Base-by-base conservation (phyloP, 2,797 vertebrate genomes). In the Benthosema pterotum region DNA sequence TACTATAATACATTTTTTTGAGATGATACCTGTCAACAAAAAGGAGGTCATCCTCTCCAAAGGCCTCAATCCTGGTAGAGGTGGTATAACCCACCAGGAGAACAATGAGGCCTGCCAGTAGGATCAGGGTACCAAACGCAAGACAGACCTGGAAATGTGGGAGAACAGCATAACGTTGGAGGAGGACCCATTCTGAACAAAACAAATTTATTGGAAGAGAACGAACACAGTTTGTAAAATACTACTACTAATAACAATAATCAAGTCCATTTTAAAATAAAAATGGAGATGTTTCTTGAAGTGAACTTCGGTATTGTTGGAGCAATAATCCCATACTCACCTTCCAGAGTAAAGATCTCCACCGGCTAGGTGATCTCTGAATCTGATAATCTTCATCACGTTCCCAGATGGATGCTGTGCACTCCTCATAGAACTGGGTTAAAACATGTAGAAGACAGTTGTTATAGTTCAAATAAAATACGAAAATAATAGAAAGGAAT, bases 311-410 rank as follows among this genome's bases (percentile, higher is more conserved):
- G 47, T 49, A 13, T 18, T 18, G 50, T 52, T 52, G 11, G 15
- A 18, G 5, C 7, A 15, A 11, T n/a, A n/a, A n/a, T n/a, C 1
- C 9, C 16, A 11, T 46, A 19, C 76, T 84, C 51, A 99, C 97
- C 96, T 99, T 99, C 97, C 97, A 99, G 94, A 98, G 93, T 22
- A 94, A 88, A 89, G 96, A 97, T 95, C 95, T 98, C 96, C 97
- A 98, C 93, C 94, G 92, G 84, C 92, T 96, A 8, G 96, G 96
- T 57, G 96, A 98, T 94, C 95, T 97, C 96, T 98, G 97, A 87
- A 96, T 97, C 95, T 98, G 97, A 94, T 98, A 98, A 93, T 98
- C 96, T 87, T 98, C 95, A 75, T 98, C 96, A 71, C 95, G 91
- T 87, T 99, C 97, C 97, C 97, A 99, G 85, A 98, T 97, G 0